Evolutionary conservation across 2,113 vertebrate genomes (phyloP).

Genomic region (Thymallus thymallus): DNA sequence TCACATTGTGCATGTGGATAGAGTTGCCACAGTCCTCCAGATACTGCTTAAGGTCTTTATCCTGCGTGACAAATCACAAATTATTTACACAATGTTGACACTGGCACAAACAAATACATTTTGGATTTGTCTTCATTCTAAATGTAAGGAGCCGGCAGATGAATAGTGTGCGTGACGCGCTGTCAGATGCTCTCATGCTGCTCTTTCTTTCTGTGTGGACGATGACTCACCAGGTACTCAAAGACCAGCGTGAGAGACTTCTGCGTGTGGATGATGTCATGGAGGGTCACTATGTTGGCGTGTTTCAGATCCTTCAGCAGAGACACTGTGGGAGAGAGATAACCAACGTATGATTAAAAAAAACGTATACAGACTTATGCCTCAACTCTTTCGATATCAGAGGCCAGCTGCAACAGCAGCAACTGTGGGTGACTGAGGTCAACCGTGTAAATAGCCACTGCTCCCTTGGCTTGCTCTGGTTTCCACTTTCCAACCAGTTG

Average conservation of each 20-base stretch:
- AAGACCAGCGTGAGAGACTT: conserved; percentile 80
- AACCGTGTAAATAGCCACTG: too few species aligned
- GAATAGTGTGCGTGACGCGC: too few species aligned
- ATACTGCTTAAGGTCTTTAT: conserved; percentile 92
- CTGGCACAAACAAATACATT: conserved; percentile 4
- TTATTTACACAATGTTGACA: not conserved
- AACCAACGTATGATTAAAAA: not conserved
- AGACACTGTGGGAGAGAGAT: conserved; percentile 60
- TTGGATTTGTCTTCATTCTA: too few species aligned
- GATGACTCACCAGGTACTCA: conserved; percentile 74
- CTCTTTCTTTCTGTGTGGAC: not conserved
- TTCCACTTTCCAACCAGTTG: not conserved
- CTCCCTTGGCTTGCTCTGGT: not conserved
- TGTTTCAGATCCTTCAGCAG: conserved; percentile 79
- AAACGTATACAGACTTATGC: too few species aligned
- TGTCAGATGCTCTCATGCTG: not conserved
- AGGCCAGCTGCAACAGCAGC: too few species aligned
- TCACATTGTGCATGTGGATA: conserved; percentile 87
- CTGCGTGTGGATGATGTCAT: conserved; percentile 81
- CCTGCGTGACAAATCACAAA: conserved; percentile 66
- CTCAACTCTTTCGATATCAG: too few species aligned
- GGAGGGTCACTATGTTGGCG: conserved; percentile 79
- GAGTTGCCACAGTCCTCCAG: conserved; percentile 87
- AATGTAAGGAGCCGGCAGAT: too few species aligned
- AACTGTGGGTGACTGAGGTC: not conserved